Evolutionary conservation across 2,797 vertebrate genomes (phyloP), one percentile per base, ranked within the genome.

Genomic region (Silurus aristotelis): DNA sequence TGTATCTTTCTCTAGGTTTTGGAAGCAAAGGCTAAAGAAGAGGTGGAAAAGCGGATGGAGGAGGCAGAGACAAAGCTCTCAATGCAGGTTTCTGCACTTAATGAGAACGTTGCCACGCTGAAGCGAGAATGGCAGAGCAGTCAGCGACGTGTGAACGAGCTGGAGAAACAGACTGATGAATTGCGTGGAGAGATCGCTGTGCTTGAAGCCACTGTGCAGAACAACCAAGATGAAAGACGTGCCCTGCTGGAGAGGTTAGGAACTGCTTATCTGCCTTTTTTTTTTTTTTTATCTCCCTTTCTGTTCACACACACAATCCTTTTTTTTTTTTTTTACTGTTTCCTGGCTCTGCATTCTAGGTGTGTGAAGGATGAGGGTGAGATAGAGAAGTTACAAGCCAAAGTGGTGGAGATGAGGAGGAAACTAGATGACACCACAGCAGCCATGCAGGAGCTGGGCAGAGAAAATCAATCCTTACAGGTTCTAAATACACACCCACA

Each of bases 391-490:
- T 96, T 99, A 89, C 98, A 99, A 93, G 92, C 95, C 91, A 99
- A 97, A 94, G 92, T 97, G 83, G 85, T 97, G 91, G 98, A 99
- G 88, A 90, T 98, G 93, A 95, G 98, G 88, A 96, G 97, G 90
- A 99, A 99, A 90, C 91, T 99, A 91, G 98, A 99, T 4, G 98
- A 99, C 90, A 98, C 97, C 0, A 98, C 97, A 0, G 98, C 98
- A 12, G 98, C 98, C 67, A 99, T 99, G 95, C 98, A 99, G 92
- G 98, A 99, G 87, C 96, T 99, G 56, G 98, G 98, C 90, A 91
- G 98, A 87, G 98, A 99, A 91, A 99, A 99, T 91, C 98, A 99
- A 89, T 98, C 98, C 1, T 95, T 99, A 46, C 98, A 99, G 96
- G 98, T 99, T 87, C 68, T 31, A 7, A 9, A 56, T 8, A 7